A percentile compares a stretch with the other conserved stretches of the same genome.
Evolutionary conservation across 2,888 invertebrate species (phyloP).

Genomic region (Leptura quadrifasciata): DNA sequence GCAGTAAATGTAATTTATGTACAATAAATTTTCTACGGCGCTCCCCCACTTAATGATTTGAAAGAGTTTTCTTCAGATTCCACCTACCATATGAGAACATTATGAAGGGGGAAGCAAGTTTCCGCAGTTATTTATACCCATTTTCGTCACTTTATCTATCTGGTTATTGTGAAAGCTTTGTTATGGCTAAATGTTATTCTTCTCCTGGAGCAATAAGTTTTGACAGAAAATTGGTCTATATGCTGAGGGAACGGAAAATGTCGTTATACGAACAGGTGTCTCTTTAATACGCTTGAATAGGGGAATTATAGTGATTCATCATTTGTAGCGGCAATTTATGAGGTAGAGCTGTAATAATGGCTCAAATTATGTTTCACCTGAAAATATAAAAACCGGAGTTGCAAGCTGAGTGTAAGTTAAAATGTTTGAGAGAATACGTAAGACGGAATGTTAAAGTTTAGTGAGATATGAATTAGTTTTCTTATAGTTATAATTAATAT

Average conservation of each 20-base stretch:
- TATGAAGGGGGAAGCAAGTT: not conserved
- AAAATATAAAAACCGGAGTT: not conserved
- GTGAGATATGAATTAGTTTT: not conserved
- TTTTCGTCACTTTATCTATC: not conserved
- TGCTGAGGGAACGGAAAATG: not conserved
- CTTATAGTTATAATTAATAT: not conserved
- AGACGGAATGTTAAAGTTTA: too few relatives aligned
- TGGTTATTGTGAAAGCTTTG: not conserved
- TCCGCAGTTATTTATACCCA: not conserved
- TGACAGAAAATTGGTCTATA: not conserved
- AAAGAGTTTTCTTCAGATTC: not conserved
- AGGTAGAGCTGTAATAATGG: not conserved
- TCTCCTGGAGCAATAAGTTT: constrained; percentile 3
- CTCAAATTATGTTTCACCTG: not conserved
- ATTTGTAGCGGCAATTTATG: not conserved
- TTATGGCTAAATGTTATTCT: not conserved
- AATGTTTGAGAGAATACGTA: too few relatives aligned
- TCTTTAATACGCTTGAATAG: not conserved
- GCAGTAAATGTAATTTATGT: too few relatives aligned
- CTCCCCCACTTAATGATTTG: not conserved
- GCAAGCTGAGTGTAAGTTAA: too few relatives aligned
- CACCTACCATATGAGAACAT: not conserved
- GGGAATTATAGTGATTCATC: not conserved
- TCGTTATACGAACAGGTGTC: constrained; percentile 4
- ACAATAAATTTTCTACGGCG: not conserved